Evolutionary conservation across 1,140 invertebrate genomes (phyloP).

Genomic region (Branchinecta lynchi): DNA sequence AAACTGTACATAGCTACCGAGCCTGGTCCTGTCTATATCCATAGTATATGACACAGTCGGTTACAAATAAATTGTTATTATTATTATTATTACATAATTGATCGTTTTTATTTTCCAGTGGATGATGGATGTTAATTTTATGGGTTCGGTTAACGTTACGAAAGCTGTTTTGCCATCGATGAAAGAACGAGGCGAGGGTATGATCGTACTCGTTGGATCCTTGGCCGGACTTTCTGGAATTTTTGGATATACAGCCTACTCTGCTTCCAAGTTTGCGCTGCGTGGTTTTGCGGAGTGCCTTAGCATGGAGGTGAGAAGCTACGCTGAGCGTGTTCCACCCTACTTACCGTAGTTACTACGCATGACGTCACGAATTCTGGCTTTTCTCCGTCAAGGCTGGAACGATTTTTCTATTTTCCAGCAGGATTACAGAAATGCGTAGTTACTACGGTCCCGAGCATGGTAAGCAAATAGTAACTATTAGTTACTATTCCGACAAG

Average conservation of each 20-base stretch:
- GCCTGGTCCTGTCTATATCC: too few relatives aligned
- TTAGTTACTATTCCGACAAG: too few relatives aligned
- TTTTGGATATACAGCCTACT: conserved; percentile 82
- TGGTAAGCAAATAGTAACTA: too few relatives aligned
- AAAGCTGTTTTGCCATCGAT: conserved; percentile 37
- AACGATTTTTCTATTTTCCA: too few relatives aligned
- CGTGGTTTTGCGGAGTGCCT: conserved; percentile 83
- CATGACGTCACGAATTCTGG: too few relatives aligned
- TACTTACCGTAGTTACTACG: too few relatives aligned
- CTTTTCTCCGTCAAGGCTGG: too few relatives aligned
- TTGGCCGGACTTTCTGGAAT: conserved; percentile 67
- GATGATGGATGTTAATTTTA: conserved; percentile 42
- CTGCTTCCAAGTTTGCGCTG: conserved; percentile 83
- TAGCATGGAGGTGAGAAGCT: conserved; percentile 59
- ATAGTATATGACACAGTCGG: background rate
- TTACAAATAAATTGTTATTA: conserved; percentile 15
- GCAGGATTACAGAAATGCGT: too few relatives aligned
- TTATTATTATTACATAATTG: conserved; percentile 12
- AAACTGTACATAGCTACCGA: too few relatives aligned
- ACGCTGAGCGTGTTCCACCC: too few relatives aligned
- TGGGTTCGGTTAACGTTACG: conserved; percentile 38
- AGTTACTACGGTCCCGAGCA: too few relatives aligned
- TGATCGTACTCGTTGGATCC: conserved; percentile 72
- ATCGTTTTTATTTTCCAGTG: conserved; percentile 26
- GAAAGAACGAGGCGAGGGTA: conserved; percentile 41